Evolutionary conservation across 2,888 invertebrate species (phyloP), one percentile per base, ranked within the genome.

Genomic region (Drosophila mayaguana): DNA sequence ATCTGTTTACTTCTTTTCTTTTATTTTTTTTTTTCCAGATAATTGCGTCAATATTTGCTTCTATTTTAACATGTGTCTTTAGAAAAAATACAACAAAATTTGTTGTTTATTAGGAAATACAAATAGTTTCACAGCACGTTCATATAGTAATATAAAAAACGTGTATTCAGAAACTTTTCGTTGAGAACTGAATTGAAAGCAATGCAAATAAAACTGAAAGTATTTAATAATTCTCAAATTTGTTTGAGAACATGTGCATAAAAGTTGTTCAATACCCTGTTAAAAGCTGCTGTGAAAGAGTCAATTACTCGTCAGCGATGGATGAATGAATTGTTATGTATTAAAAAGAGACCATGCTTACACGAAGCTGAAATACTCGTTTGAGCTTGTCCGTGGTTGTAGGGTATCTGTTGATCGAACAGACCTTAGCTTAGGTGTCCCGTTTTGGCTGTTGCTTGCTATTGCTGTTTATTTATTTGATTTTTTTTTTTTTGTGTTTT

Each of bases 391-490:
- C 8, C 1, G 1, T 40, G 40, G 1, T 8, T 7, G 3, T 16
- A 50, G 50, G 18, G 28, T 18, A 50, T 12, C 50, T n/a, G 4
- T 1, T 32, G 6, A 18, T 50, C 28, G 18, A 12, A 1, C n/a
- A 9, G 2, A 9, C 1, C 8, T 8, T 16, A 22, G 14, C 7
- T 7, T 7, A 22, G 2, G 7, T 25, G 0, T 7, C 20, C 2
- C 9, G n/a, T n/a, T 16, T n/a, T 9, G 4, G 8, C 73, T 60
- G 20, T 50, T 34, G 18, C 7, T 18, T 55, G 53, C 18, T 53
- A 60, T 53, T 64, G 32, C 22, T 63, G 59, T 75, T 73, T 63
- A 66, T 78, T 72, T 64, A 40, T 40, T n/a, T 40, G 3, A 59
- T 56, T 48, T 61, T 57, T 34, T n/a, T n/a, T n/a, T 32, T 34